These are phyloP conservation scores for Lipophrys pholis DNA, from an alignment of 2,113 vertebrate genomes.

Conservation along the genomic window DNA sequence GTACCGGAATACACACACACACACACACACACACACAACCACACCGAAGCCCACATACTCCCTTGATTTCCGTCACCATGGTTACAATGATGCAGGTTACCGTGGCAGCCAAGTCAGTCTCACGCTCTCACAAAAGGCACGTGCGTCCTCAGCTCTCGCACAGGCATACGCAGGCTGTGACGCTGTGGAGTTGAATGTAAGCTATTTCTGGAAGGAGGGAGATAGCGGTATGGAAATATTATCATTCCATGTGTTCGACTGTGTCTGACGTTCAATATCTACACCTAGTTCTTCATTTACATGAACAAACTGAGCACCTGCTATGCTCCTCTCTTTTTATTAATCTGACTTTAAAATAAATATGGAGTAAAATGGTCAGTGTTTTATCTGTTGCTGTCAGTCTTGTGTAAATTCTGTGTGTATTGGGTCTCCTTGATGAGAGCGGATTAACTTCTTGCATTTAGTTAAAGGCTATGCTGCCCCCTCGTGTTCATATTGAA, in stretches of 20 bases:
- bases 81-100: constrained; percentile 79
- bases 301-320: background rate
- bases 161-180: constrained; percentile 50
- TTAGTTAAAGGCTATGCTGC: background rate
- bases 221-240: background rate
- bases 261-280: background rate
- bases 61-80: constrained; percentile 61
- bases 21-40: constrained; percentile 34
- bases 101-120: constrained; percentile 65
- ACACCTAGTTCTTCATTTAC: background rate
- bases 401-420: background rate
- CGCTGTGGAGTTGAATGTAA: constrained; percentile 22
- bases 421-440: background rate
- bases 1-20: constrained; percentile 30
- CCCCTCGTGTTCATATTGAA: too few species aligned
- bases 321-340: background rate
- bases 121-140: constrained; percentile 36
- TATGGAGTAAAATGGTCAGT: background rate
- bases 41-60: constrained; percentile 1
- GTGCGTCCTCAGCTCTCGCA: constrained; percentile 1
- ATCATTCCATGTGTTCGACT: constrained; percentile 4
- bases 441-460: background rate
- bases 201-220: constrained; percentile 41
- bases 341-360: background rate
- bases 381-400: constrained; percentile 22